These are phyloP conservation scores for Caloenas nicobarica DNA, from an alignment of 2,113 vertebrate species.

Conservation along the genomic window DNA sequence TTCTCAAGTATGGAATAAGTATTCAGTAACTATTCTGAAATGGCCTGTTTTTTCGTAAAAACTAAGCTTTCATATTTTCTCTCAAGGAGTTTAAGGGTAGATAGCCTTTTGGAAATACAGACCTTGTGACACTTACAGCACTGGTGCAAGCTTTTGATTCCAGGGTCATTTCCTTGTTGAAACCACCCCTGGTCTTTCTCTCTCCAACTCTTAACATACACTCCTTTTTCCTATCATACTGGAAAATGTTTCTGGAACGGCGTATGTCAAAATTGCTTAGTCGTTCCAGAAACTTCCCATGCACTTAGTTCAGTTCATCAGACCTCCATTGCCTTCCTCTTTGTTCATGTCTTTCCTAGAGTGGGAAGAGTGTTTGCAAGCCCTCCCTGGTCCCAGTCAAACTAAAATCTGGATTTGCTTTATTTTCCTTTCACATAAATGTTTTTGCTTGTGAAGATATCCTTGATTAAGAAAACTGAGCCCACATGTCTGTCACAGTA, in stretches of 20 bases:
- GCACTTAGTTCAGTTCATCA: neutral
- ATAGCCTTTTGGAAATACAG: neutral
- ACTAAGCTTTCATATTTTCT: neutral
- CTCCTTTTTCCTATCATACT: neutral
- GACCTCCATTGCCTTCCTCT: neutral
- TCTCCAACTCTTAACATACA: neutral
- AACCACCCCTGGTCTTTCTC: neutral
- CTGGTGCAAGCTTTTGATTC: neutral
- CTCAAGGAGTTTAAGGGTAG: neutral
- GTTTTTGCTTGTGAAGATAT: neutral
- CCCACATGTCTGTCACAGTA: slow-evolving; percentile 3
- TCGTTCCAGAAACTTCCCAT: neutral
- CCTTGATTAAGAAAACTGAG: slow-evolving; percentile 18
- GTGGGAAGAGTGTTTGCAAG: neutral
- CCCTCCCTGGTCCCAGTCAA: neutral
- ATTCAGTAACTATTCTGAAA: neutral
- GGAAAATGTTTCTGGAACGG: slow-evolving; percentile 20
- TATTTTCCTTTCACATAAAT: neutral
- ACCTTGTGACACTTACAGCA: neutral
- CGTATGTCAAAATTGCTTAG: neutral
- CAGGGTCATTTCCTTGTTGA: neutral
- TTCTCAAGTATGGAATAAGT: neutral
- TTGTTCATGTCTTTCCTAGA: neutral
- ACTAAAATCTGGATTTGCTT: neutral
- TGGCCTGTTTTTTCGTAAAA: neutral